Conservation (phyloP, 2,888 invertebrate species). For the Merodon equestris region DNA sequence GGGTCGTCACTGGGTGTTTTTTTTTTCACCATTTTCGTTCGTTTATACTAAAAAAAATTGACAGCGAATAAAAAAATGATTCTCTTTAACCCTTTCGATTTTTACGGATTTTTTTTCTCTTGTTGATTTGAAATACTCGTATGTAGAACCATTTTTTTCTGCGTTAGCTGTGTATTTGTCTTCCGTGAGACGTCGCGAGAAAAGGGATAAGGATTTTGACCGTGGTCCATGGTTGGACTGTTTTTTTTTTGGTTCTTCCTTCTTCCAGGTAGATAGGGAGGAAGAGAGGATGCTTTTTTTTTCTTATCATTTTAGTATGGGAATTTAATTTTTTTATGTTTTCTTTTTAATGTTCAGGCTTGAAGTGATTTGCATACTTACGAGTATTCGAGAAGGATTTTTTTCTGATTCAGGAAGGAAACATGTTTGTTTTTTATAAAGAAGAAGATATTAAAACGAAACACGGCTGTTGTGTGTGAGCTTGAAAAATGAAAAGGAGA, state of each 20-base stretch:
- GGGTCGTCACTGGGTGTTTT: conserved; percentile 48
- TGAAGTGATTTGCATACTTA: conserved; percentile 57
- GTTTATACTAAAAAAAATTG: conserved; percentile 47
- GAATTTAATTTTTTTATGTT: conserved; percentile 42
- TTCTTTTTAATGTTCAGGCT: conserved; percentile 26
- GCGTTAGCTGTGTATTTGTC: conserved; percentile 41
- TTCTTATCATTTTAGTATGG: conserved; percentile 38
- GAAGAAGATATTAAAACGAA: no score
- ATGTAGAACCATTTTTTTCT: conserved; percentile 33
- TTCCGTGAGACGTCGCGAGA: conserved; percentile 54
- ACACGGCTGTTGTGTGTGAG: no score
- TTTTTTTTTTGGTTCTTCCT: conserved; percentile 19
- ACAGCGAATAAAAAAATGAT: conserved; percentile 48
- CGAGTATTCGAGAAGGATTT: background rate
- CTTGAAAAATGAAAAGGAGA: no score
- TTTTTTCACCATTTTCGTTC: conserved; percentile 23
- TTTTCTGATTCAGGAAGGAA: background rate
- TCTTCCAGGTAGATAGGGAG: conserved; percentile 53
- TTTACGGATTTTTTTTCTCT: conserved; percentile 42
- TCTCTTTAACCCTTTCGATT: conserved; percentile 63
- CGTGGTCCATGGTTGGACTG: conserved; percentile 63
- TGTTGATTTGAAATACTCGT: no score
- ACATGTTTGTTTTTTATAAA: no score
- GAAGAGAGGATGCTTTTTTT: conserved; percentile 23
- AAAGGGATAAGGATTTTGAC: conserved; percentile 61